Percentiles rank a stretch among this genome's conserved stretches.
phyloP scores from a whole-genome alignment of 2,888 invertebrate genomes.

The Mantis religiosa region DNA sequence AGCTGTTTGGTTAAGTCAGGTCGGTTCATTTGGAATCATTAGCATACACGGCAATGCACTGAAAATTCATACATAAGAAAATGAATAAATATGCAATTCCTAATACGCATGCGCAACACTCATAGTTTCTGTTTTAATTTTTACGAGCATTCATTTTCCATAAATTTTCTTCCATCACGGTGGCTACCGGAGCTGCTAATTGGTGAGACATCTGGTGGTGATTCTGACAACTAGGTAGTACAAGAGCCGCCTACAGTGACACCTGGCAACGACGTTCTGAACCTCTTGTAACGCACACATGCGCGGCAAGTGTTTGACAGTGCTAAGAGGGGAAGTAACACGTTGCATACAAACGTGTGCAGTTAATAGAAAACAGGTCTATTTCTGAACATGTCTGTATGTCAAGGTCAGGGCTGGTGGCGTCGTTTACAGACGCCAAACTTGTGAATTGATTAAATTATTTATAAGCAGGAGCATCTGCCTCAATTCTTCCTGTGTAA shows the following conservation, averaged over 20 bases:
- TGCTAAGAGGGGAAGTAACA: background rate
- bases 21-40: no score
- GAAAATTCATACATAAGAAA: no score
- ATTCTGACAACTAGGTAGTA: background rate
- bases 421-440: background rate
- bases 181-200: background rate
- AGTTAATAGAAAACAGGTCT: background rate
- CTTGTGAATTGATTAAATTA: background rate
- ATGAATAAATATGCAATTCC: no score
- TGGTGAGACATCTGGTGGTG: background rate
- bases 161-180: no score
- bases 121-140: no score
- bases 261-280: background rate
- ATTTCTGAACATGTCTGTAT: background rate
- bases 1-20: no score
- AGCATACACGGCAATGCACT: no score
- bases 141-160: no score
- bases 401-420: background rate
- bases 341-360: background rate
- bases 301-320: background rate
- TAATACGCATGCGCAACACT: no score
- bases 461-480: no score
- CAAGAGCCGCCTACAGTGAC: background rate
- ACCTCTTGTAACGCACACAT: background rate
- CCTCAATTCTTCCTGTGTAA: no score